A percentile compares a stretch with the other conserved stretches of the same genome.
Conservation (phyloP, 2,888 invertebrate species). For the Epinotia demarniana region DNA sequence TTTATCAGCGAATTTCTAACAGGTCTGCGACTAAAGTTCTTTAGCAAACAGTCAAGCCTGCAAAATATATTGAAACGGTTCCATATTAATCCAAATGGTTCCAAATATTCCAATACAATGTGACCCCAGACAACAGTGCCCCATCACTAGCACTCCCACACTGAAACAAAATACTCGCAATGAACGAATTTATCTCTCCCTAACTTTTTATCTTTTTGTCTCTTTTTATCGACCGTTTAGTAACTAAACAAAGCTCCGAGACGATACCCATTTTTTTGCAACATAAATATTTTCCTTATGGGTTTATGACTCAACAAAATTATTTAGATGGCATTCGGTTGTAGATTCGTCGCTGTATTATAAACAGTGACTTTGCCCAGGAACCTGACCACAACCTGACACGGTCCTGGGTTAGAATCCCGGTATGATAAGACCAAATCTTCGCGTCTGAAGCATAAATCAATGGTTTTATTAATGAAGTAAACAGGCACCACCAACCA, state of each 20-base stretch:
- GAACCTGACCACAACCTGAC: too few species aligned
- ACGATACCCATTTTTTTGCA: conserved; percentile 34
- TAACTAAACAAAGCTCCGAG: conserved; percentile 36
- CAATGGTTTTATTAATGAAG: too few species aligned
- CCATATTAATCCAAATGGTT: too few species aligned
- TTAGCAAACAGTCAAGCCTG: too few species aligned
- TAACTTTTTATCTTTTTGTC: conserved; percentile 1
- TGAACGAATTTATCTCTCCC: conserved; percentile 19
- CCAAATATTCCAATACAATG: not conserved
- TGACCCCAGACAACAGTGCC: conserved; percentile 5
- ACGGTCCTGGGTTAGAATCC: too few species aligned
- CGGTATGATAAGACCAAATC: too few species aligned
- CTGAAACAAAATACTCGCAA: conserved; percentile 36
- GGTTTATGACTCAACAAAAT: conserved; percentile 40
- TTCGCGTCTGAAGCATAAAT: too few species aligned
- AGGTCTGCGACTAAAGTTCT: too few species aligned
- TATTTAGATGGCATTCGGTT: conserved; percentile 14
- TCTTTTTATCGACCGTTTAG: conserved; percentile 41
- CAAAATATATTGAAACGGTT: too few species aligned
- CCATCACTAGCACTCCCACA: conserved; percentile 41
- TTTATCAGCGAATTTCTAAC: too few species aligned
- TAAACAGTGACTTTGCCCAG: too few species aligned
- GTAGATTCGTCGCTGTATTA: conserved; percentile 17
- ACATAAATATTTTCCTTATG: conserved; percentile 35
- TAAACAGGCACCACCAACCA: too few species aligned